Base-by-base conservation (phyloP, 2,113 vertebrate species). In the Phycodurus eques region DNA sequence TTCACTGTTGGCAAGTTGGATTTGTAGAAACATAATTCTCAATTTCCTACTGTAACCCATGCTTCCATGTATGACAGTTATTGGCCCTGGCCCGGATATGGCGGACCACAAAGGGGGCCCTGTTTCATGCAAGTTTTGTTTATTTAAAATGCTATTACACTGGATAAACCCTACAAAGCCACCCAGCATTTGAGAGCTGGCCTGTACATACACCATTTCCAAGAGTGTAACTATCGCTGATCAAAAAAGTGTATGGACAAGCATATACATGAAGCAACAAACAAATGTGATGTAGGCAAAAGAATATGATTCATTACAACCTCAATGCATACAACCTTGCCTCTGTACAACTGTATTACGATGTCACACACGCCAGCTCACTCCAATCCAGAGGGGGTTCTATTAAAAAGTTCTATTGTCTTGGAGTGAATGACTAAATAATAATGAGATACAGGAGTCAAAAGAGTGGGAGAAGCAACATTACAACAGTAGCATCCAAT, bases 71-170 rank as follows among this genome's bases (percentile, higher is more conserved):
- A 56, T 80, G 83, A 85, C 86, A 87, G 83, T 87, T 87, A 79
- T 76, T 83, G 76, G 74, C 43, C 54, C 73, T 77, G 81, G 75
- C 46, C 75, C 68, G 65, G 73, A 74, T 87, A 64, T 86, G 78
- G 74, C 74, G 79, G 73, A 78, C 73, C 79, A 86, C 84, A 87
- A 82, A 83, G 75, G 70, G 66, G 60, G 65, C 71, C 75, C 73
- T 75, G 73, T 77, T 88, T 74, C 76, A 86, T 59, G 53, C 65
- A 57, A 74, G 68, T 54, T 15, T 71, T 85, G 82, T 88, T 87
- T 87, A 86, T 89, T 85, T 85, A 76, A 80, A 88, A 82, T 73
- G 74, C 72, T 77, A 77, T 88, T 80, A 85, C 73, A 70, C 66
- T 79, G 82, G 60, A 82, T 83, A 85, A 87, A 75, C 78, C 35